Evolutionary conservation across 2,113 vertebrate genomes (phyloP).

Genomic region (Pterocles orientalis): DNA sequence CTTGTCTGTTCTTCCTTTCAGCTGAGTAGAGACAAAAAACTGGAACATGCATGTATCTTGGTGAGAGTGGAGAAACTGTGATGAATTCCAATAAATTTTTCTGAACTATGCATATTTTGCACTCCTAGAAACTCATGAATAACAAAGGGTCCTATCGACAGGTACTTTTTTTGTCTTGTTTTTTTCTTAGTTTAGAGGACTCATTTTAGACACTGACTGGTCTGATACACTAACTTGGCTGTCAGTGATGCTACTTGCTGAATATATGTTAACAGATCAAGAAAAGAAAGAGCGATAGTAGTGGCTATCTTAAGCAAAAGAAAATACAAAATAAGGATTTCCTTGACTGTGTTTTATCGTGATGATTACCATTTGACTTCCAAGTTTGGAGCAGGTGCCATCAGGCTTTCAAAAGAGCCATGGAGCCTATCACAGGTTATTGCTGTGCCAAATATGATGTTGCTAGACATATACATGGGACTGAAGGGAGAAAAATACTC

Average conservation of each 20-base stretch:
- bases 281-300: not conserved
- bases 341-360: not conserved
- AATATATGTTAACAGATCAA: not conserved
- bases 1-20: not conserved
- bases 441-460: conserved; percentile 21
- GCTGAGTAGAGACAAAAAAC: not conserved
- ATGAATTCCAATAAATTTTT: not conserved
- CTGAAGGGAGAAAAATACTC: conserved; percentile 56
- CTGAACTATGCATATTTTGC: not conserved
- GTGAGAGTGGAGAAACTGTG: not conserved
- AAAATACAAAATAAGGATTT: not conserved
- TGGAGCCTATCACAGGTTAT: conserved; percentile 1
- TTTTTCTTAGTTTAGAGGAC: not conserved
- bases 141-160: not conserved
- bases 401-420: conserved; percentile 14
- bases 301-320: not conserved
- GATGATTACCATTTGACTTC: not conserved
- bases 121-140: not conserved
- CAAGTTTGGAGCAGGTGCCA: not conserved
- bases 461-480: conserved; percentile 17
- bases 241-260: not conserved
- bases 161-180: not conserved
- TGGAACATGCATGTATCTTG: not conserved
- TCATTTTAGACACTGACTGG: not conserved
- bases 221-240: not conserved